Evolutionary conservation across 2,797 vertebrate species (phyloP).

Genomic region (Vipera ursinii): DNA sequence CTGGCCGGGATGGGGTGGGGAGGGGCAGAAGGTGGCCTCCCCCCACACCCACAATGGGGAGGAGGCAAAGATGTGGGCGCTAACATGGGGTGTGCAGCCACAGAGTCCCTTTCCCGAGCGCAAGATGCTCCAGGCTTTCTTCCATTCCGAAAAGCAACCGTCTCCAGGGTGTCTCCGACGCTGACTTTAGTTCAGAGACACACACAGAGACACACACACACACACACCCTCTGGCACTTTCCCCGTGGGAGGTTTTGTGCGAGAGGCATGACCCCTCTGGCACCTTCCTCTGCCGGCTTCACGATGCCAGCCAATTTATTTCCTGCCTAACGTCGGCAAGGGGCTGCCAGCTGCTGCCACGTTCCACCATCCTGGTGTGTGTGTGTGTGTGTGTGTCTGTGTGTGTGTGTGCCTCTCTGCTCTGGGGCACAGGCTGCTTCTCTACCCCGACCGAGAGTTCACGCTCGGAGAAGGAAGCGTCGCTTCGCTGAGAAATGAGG

Average conservation of each 20-base stretch:
- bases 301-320: background rate
- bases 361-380: background rate
- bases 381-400: no score
- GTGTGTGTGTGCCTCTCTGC: no score
- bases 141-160: no score
- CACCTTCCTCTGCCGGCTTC: background rate
- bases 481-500: background rate
- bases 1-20: no score
- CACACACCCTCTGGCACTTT: background rate
- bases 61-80: background rate
- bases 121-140: background rate
- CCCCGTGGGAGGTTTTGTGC: background rate
- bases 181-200: background rate
- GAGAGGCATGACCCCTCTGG: background rate
- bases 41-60: no score
- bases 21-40: background rate
- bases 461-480: fast-evolving
- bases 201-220: no score
- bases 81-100: background rate
- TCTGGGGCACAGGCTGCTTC: background rate
- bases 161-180: background rate
- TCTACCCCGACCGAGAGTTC: fast-evolving
- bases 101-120: background rate
- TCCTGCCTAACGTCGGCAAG: background rate
- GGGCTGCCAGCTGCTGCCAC: background rate